Percentiles rank a stretch among this genome's conserved stretches.
These are phyloP conservation scores for Aphelenchoides besseyi DNA, from an alignment of 1,140 invertebrate species.

Conservation along the genomic window DNA sequence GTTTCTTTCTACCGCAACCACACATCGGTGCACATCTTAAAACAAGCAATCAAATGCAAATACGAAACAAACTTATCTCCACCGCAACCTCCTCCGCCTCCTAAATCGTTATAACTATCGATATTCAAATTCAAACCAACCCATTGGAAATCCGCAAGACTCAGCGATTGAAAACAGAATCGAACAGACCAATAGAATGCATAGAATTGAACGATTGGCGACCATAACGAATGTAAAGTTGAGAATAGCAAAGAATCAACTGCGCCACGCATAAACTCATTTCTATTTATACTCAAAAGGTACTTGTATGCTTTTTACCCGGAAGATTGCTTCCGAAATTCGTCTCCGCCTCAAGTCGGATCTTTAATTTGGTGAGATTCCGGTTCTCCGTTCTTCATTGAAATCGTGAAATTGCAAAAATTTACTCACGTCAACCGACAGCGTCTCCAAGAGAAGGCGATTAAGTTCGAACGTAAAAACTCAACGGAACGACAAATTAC, in stretches of 20 bases:
- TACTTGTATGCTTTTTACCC: too few relatives aligned
- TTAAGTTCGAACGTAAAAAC: too few relatives aligned
- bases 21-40: neutral
- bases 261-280: neutral
- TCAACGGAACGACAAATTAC: too few relatives aligned
- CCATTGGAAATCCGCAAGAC: neutral
- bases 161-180: neutral
- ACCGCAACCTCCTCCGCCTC: slow-evolving; percentile 15
- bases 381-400: neutral
- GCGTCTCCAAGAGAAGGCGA: too few relatives aligned
- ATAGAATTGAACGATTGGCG: neutral
- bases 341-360: too few relatives aligned
- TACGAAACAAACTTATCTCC: slow-evolving; percentile 10
- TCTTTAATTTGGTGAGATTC: neutral
- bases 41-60: neutral
- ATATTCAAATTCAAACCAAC: too few relatives aligned
- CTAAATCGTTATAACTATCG: too few relatives aligned
- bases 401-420: neutral
- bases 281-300: neutral
- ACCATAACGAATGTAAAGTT: neutral
- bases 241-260: neutral
- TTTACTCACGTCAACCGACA: too few relatives aligned
- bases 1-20: neutral
- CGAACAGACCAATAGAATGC: neutral
- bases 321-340: too few relatives aligned